Conservation (phyloP, 1,140 invertebrate species). For the Cotesia glomerata region DNA sequence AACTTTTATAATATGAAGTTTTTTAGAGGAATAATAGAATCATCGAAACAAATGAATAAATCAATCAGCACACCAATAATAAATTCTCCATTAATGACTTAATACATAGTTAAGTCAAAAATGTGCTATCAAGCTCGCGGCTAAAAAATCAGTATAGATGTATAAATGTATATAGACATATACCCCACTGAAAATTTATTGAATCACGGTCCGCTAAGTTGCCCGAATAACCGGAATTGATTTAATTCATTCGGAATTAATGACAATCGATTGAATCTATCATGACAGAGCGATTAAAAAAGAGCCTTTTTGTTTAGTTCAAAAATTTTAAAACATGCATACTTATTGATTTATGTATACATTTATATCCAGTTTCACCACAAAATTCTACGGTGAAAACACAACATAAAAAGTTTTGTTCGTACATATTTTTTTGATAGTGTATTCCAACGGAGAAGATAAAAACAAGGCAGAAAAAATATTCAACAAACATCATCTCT, state of each 20-base stretch:
- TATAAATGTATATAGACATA: not conserved
- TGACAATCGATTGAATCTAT: constrained; percentile 23
- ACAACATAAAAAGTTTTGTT: not conserved
- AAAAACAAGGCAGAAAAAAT: not conserved
- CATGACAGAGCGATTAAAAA: constrained; percentile 16
- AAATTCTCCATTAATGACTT: no score
- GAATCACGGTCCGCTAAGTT: constrained; percentile 18
- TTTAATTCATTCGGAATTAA: constrained; percentile 26
- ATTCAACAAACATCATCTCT: not conserved
- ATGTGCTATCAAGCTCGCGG: no score
- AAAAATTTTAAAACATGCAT: not conserved
- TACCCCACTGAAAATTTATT: constrained; percentile 28
- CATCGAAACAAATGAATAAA: no score
- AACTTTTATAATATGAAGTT: no score
- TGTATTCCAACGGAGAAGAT: no score
- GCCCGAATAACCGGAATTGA: constrained; percentile 14
- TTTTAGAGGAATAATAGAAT: no score
- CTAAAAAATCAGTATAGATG: not conserved
- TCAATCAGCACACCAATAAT: no score
- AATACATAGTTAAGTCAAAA: no score
- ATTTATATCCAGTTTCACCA: no score
- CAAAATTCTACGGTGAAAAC: not conserved
- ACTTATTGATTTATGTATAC: no score
- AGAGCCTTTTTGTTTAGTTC: not conserved
- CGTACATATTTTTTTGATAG: not conserved